Percentiles rank a stretch among this genome's conserved stretches.
Conservation (phyloP, 2,888 invertebrate genomes). For the Leptinotarsa peninsularis region DNA sequence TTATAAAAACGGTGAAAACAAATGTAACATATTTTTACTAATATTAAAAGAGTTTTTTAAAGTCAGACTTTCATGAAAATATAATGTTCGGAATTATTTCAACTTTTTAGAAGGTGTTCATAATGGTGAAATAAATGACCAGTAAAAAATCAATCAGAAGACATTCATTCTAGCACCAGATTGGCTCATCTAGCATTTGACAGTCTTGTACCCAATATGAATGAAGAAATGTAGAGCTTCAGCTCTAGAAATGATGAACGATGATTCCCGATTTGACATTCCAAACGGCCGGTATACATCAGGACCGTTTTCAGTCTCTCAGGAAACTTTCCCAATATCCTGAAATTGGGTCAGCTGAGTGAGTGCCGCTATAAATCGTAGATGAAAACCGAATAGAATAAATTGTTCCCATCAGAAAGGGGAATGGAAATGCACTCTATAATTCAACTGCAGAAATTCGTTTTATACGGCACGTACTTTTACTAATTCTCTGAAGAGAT, state of each 20-base stretch:
- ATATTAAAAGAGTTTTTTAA: too few relatives aligned
- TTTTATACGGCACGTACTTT: constrained; percentile 16
- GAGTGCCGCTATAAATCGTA: constrained; percentile 10
- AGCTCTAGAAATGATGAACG: not conserved
- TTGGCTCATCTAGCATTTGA: too few relatives aligned
- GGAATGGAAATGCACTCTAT: constrained; percentile 10
- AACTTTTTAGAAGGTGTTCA: too few relatives aligned
- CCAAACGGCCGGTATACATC: not conserved
- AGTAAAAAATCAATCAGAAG: too few relatives aligned
- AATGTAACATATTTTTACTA: too few relatives aligned
- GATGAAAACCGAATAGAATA: constrained; percentile 11
- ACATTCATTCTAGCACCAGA: too few relatives aligned
- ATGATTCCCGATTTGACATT: not conserved
- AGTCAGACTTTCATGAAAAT: too few relatives aligned
- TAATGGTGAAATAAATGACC: too few relatives aligned
- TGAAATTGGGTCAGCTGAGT: constrained; percentile 11
- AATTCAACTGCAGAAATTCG: constrained; percentile 15
- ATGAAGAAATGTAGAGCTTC: not conserved
- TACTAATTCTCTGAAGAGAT: constrained; percentile 18
- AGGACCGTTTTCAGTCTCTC: not conserved
- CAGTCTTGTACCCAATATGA: not conserved
- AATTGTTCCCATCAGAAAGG: constrained; percentile 4
- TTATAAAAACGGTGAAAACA: too few relatives aligned
- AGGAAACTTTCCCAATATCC: constrained; percentile 14
- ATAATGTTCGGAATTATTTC: too few relatives aligned